A percentile compares a stretch with the other conserved stretches of the same genome.
Evolutionary conservation across 2,797 vertebrate species (phyloP).

Genomic region (Dermochelys coriacea): DNA sequence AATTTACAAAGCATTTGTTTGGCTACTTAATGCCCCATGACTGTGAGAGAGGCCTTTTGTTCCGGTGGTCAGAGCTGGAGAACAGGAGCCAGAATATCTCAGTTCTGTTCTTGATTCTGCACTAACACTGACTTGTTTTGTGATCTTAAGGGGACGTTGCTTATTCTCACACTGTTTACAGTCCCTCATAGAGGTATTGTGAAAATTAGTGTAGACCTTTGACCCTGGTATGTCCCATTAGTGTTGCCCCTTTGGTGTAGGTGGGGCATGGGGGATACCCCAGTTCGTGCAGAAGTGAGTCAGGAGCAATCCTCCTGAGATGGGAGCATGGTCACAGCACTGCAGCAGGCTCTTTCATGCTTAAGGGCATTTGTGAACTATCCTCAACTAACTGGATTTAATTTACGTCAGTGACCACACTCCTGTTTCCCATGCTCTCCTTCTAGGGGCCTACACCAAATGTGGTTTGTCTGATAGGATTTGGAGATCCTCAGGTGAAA

Average conservation of each 20-base stretch:
- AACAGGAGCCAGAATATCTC: neutral
- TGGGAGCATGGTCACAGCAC: neutral
- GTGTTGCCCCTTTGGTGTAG: too few species aligned
- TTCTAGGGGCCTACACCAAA: neutral
- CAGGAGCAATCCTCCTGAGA: neutral
- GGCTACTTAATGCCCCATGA: neutral
- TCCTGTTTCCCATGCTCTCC: neutral
- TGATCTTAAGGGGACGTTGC: neutral
- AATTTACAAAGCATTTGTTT: constrained; percentile 24
- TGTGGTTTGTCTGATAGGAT: neutral
- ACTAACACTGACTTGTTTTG: neutral
- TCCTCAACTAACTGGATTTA: neutral
- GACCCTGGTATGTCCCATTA: neutral
- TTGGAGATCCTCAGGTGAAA: neutral
- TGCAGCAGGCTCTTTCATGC: neutral
- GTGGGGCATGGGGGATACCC: neutral
- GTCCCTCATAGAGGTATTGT: neutral
- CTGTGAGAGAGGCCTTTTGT: neutral
- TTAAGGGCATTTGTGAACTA: neutral
- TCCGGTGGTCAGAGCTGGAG: neutral
- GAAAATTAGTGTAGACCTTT: neutral
- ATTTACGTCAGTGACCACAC: neutral
- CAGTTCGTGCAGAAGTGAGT: neutral
- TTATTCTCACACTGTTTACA: neutral
- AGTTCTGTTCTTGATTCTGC: neutral